Percentiles rank a stretch among this genome's conserved stretches.
Conservation (phyloP, 2,113 vertebrate species). For the Oreotrochilus melanogaster region DNA sequence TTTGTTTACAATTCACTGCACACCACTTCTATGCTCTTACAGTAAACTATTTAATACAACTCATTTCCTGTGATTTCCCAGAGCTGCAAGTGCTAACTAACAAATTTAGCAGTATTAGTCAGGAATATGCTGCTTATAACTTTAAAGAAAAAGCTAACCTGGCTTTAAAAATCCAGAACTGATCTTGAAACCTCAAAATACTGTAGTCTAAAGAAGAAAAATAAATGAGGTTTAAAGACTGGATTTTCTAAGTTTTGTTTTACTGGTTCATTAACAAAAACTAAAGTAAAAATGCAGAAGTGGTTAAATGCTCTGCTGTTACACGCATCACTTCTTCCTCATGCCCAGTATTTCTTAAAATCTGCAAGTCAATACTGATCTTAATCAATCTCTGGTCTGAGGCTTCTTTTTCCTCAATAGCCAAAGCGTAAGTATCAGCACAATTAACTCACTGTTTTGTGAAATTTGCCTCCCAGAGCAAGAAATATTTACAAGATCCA, state of each 20-base stretch:
- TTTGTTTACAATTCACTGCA: not conserved
- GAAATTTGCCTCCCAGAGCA: slow-evolving; percentile 31
- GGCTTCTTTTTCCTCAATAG: not conserved
- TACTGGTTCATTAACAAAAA: not conserved
- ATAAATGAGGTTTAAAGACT: not conserved
- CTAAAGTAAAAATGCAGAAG: not conserved
- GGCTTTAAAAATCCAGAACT: not conserved
- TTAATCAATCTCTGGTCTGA: not conserved
- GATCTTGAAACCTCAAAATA: not conserved
- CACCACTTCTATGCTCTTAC: not conserved
- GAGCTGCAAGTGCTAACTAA: not conserved
- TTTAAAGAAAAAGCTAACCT: not conserved
- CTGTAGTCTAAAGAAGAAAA: not conserved
- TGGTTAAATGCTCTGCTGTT: not conserved
- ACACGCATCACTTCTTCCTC: not conserved
- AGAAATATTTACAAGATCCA: slow-evolving; percentile 54
- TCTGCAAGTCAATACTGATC: not conserved
- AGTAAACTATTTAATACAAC: not conserved
- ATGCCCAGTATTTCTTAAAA: not conserved
- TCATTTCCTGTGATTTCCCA: not conserved
- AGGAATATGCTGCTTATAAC: fast-evolving
- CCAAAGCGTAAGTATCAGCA: not conserved
- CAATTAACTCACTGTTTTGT: slow-evolving; percentile 58
- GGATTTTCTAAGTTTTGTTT: not conserved
- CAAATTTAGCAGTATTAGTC: not conserved